phyloP scores from a whole-genome alignment of 30 jellyfish, hydroid and myxozoan genomes.

The Phacellophora camtschatica region DNA sequence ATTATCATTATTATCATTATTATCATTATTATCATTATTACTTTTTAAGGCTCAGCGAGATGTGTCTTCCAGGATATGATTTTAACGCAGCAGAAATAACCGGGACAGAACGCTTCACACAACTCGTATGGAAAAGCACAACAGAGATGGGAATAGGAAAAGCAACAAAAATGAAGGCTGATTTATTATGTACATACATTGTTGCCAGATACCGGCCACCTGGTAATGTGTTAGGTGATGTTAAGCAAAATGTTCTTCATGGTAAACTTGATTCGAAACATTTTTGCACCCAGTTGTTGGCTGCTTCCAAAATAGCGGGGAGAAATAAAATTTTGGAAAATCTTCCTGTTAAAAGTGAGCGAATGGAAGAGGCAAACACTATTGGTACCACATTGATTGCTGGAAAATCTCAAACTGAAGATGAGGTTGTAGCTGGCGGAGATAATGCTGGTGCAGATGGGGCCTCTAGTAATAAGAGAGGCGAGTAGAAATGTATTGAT shows the following conservation, averaged over 20 bases:
- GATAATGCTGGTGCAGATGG: constrained; percentile 80
- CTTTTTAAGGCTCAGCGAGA: constrained; percentile 98
- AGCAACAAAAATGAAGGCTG: constrained; percentile 56
- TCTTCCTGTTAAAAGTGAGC: constrained; percentile 32
- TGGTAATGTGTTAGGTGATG: constrained; percentile 70
- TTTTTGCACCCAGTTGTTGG: constrained; percentile 60
- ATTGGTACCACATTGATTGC: constrained; percentile 47
- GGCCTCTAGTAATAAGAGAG: constrained; percentile 66
- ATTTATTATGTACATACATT: constrained; percentile 61
- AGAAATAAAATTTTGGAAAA: constrained; percentile 13
- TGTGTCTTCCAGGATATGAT: constrained; percentile 90
- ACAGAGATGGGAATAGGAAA: constrained; percentile 73
- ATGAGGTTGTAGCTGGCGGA: constrained; percentile 53
- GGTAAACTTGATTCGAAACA: constrained; percentile 42
- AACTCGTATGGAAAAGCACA: constrained; percentile 66
- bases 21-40: too few relatives aligned
- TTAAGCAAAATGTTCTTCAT: constrained; percentile 43
- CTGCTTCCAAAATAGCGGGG: constrained; percentile 50
- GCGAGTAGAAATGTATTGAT: neutral
- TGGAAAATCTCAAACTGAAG: constrained; percentile 48
- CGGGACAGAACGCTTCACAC: constrained; percentile 73
- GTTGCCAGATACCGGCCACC: constrained; percentile 74
- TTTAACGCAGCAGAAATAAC: constrained; percentile 70
- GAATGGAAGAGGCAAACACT: constrained; percentile 45
- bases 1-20: too few relatives aligned